A percentile compares a stretch with the other conserved stretches of the same genome.
Conservation (phyloP, 2,797 vertebrate genomes). For the Capromys pilorides region DNA sequence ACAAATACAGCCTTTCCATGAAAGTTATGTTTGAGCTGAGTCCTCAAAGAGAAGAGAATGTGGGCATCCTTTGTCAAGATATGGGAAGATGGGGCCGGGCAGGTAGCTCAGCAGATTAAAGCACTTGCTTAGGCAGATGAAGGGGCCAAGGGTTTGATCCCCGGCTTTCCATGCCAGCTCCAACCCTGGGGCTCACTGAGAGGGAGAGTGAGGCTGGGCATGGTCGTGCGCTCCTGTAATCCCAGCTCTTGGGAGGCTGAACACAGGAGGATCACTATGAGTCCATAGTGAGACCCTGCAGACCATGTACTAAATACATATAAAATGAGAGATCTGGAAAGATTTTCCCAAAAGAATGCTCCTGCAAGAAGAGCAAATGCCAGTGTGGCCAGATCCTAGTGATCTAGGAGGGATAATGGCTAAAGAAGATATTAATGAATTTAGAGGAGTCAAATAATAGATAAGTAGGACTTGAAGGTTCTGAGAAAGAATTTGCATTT, state of each 20-base stretch:
- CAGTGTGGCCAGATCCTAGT: background rate
- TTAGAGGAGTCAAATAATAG: background rate
- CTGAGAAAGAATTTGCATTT: constrained; percentile 53
- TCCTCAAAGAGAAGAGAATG: constrained; percentile 34
- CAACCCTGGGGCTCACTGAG: too few species aligned
- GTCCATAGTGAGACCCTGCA: too few species aligned
- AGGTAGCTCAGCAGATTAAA: too few species aligned
- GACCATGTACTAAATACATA: too few species aligned
- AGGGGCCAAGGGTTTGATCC: too few species aligned
- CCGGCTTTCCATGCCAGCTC: too few species aligned
- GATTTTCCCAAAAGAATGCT: background rate
- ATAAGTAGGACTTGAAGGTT: background rate
- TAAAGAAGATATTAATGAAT: constrained; percentile 25
- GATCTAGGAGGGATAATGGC: background rate
- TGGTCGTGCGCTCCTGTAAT: too few species aligned
- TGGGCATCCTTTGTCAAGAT: constrained; percentile 11
- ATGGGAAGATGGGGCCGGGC: background rate
- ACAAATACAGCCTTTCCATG: background rate
- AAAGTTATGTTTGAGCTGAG: constrained; percentile 52
- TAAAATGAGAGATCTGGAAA: background rate
- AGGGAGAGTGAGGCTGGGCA: too few species aligned
- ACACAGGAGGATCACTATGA: too few species aligned
- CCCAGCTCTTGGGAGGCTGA: too few species aligned
- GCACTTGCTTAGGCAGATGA: too few species aligned
- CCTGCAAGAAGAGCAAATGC: background rate